Evolutionary conservation across 2,797 vertebrate species (phyloP).

Genomic region (Brotula barbata): DNA sequence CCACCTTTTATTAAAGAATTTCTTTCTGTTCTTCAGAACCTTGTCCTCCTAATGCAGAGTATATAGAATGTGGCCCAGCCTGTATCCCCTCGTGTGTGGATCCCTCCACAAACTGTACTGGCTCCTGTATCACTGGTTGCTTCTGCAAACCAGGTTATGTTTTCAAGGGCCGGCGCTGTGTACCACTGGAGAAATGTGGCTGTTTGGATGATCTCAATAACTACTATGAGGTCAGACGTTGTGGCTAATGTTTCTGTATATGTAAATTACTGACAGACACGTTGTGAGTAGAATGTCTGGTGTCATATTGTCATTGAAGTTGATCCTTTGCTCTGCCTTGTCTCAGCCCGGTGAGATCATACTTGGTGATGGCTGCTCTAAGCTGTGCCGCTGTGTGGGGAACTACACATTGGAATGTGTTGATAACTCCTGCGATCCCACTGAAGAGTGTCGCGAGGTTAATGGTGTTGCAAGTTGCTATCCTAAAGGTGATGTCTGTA

Average conservation of each 20-base stretch:
- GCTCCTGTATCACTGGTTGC: constrained; percentile 75
- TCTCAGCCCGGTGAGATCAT: constrained; percentile 72
- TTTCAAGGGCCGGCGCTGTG: constrained; percentile 71
- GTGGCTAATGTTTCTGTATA: not conserved
- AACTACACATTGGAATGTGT: constrained; percentile 80
- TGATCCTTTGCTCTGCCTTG: constrained; percentile 1
- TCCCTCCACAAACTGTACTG: constrained; percentile 77
- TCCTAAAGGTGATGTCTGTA: constrained; percentile 78
- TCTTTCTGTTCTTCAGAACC: constrained; percentile 46
- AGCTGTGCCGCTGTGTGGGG: constrained; percentile 76
- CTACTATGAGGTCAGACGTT: constrained; percentile 76
- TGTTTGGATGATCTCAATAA: constrained; percentile 78
- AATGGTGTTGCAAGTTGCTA: constrained; percentile 74
- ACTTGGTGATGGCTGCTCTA: constrained; percentile 74
- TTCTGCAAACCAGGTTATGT: constrained; percentile 83
- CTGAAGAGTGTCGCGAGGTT: constrained; percentile 77
- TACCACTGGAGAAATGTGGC: constrained; percentile 75
- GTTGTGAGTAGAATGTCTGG: not conserved
- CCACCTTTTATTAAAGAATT: not conserved
- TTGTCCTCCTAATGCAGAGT: constrained; percentile 77
- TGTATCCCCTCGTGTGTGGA: constrained; percentile 77
- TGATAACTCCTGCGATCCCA: constrained; percentile 74
- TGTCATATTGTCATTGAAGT: not conserved
- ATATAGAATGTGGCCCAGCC: constrained; percentile 77
- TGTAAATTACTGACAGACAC: not conserved